Evolutionary conservation across 23 tunicate species (phyloP), one percentile per base, ranked within the genome.

Genomic region (Phallusia fumigata): DNA sequence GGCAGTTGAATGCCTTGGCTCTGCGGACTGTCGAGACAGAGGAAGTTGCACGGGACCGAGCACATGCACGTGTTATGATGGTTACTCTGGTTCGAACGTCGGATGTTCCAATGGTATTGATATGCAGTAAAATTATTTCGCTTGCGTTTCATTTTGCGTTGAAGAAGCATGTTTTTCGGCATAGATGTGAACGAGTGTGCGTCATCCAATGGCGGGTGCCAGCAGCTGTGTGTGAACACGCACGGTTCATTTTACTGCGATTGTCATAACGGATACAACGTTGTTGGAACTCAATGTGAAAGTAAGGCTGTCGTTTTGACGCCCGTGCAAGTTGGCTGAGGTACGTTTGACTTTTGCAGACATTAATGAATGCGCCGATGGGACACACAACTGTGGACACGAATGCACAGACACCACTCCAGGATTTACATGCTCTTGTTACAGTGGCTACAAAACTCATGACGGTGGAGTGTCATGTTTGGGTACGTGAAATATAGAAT

Each of bases 281-380:
- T 24, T 11, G 28, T 58, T 2, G 69, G 69, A 58, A 58, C 69
- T 22, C 26, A 24, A 21, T 58, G 69, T 24, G 28, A 58, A 58
- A 58, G 69, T 58, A 58, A 58, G 69, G 5, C 69, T 58, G 16
- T 58, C 16, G 69, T 58, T 58, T 24, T 24, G 1, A 58, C 28
- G 13, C 26, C 13, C 13, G 26, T 58, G 8, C 16, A 58, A 58
- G 28, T 58, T 58, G 5, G 8, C 5, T 40, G 10, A 40, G 47
- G 10, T 10, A 40, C 5, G 5, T 40, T 58, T 58, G 26, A 21
- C 16, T 50, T 52, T 2, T 28, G 31, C 31, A 58, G 83, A 80
- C 30, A 34, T 80, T 33, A 32, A 80, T 30, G 83, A 80, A 80
- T 80, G 83, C 22, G 33, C 83, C 32, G 33, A 10, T 15, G 83